Base-by-base conservation (phyloP, 1,140 invertebrate genomes). In the Nasonia longicornis region DNA sequence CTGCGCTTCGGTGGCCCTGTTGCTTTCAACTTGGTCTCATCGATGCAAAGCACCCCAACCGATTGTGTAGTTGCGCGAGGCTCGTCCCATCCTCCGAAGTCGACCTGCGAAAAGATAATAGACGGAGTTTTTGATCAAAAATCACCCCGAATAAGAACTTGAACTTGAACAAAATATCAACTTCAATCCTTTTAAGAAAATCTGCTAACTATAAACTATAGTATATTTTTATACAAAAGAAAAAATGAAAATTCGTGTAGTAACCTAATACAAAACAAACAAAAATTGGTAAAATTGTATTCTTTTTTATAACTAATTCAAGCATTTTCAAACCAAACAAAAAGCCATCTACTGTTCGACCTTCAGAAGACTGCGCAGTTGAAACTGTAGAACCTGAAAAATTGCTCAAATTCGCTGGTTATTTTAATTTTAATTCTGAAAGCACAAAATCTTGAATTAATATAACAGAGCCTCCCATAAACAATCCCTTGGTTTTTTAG, bases 61-160 rank as follows among this genome's bases (percentile, higher is more conserved):
- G 83, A 87, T 87, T 79, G 87, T 91, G 82, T 88, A 87, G 81
- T 91, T 90, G 77, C 88, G 88, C 79, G 87, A 87, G 81, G 86
- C 80, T 75, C 89, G 88, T 85, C 89, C 89, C 85, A 75, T 88
- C 79, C 89, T 89, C 72, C 87, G 84, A 76, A 89, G 85, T 82
- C 87, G 88, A 85, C 86, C 90, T 91, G 84, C 64, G 84, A 86
- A 88, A 86, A 85, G 82, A 79, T 85, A 83, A 82, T 38, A 69
- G 3, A 71, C 2, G 20, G 20, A 38, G 16, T 38, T 42, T 11
- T 16, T 16, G 35, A n/a, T 71, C 14, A 58, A 58, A 58, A 58
- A n/a, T 58, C 52, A 20, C 52, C 3, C 20, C 52, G 20, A 58
- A 20, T 20, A 58, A n/a, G 6, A n/a, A 58, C 16, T n/a, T 6